These are phyloP conservation scores for Sminthurinus signatus DNA, from an alignment of 1,140 invertebrate genomes.

Conservation along the genomic window DNA sequence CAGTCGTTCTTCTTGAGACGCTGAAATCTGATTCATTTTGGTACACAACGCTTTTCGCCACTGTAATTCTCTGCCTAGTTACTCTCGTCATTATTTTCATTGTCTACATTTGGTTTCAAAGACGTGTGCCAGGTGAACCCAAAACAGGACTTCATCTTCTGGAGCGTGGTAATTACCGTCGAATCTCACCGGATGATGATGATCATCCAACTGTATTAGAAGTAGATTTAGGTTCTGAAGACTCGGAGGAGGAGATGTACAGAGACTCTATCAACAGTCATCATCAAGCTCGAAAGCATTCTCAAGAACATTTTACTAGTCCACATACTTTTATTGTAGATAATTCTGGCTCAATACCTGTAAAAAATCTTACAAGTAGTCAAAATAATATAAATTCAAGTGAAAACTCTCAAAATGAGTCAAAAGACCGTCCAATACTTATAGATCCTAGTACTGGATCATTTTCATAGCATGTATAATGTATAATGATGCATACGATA, in stretches of 20 bases:
- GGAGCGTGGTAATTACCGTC: constrained; percentile 11
- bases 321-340: too few species aligned
- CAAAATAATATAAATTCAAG: too few species aligned
- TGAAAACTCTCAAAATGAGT: too few species aligned
- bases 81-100: constrained; percentile 17
- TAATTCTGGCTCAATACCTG: too few species aligned
- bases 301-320: too few species aligned
- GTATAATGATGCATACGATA: too few species aligned
- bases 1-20: constrained; percentile 20
- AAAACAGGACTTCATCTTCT: background rate
- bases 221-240: background rate
- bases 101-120: constrained; percentile 24
- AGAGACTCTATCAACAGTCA: too few species aligned
- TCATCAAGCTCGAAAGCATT: too few species aligned
- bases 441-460: too few species aligned
- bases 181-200: constrained; percentile 28
- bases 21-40: constrained; percentile 23
- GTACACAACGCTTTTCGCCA: constrained; percentile 23
- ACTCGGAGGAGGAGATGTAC: constrained; percentile 1
- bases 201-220: background rate
- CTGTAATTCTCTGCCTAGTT: constrained; percentile 15
- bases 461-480: too few species aligned
- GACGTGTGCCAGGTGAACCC: background rate
- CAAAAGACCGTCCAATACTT: too few species aligned
- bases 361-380: too few species aligned